Base-by-base conservation (phyloP, 2,888 invertebrate species). In the Ceramica pisi region DNA sequence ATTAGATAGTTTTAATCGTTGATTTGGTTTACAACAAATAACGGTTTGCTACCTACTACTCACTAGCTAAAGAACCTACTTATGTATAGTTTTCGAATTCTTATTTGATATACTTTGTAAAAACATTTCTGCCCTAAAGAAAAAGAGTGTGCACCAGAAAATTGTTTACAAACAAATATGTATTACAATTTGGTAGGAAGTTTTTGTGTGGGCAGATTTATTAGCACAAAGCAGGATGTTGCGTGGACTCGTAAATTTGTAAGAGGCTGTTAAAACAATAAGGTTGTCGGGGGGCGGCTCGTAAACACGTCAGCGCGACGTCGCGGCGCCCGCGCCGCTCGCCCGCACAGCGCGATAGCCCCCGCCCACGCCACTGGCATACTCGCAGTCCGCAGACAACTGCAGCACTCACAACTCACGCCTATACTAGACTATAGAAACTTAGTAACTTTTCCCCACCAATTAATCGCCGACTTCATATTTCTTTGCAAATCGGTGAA, bases 251-350 rank as follows among this genome's bases (percentile, higher is more conserved):
- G 91, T 94, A 94, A 94, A 94, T 93, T 91, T 88, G 89, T 86
- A 84, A 88, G 88, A 91, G 87, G 89, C 92, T 91, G 93, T 93
- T 94, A 92, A 92, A 92, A 95, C 94, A 95, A 95, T 94, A 93
- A 92, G 92, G 90, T 91, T 87, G 91, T 87, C 88, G 94, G 94
- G 93, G 93, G 93, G 92, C 91, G 87, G 87, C 89, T 92, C 94
- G 91, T 95, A 95, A 95, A 95, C 93, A 92, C 94, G 91, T 95
- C 95, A 93, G 90, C 90, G 78, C 79, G 76, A 80, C 75, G 78
- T 75, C 78, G 83, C 73, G 75, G 70, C 78, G 83, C 80, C 88
- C 88, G 90, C 91, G 93, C 91, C 93, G 46, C 94, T 90, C 84
- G 88, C 94, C 91, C 84, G 88, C 82, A 89, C 89, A 88, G 81